Evolutionary conservation across 1,140 invertebrate genomes (phyloP).

Genomic region (Kradibia gibbosae): DNA sequence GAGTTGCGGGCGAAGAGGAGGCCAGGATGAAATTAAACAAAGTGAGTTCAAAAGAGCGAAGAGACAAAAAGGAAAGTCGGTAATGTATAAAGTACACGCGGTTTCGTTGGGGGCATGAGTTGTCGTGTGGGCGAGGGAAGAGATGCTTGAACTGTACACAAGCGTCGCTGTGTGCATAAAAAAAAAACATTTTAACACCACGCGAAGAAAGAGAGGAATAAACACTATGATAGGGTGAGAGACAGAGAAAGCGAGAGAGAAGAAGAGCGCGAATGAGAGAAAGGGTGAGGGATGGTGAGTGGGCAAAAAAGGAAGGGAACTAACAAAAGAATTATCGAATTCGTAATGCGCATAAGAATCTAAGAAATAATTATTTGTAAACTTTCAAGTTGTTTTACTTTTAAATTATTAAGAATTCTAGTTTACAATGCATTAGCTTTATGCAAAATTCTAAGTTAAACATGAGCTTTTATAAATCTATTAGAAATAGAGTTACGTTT

Average conservation of each 20-base stretch:
- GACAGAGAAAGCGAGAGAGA: conserved; percentile 11
- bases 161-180: conserved; percentile 1
- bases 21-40: background rate
- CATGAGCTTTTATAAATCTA: background rate
- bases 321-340: background rate
- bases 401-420: too few relatives aligned
- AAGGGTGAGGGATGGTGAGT: background rate
- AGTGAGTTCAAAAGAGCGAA: conserved; percentile 20
- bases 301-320: background rate
- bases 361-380: background rate
- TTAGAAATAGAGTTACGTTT: background rate
- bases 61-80: background rate
- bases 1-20: background rate
- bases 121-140: background rate
- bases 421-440: too few relatives aligned
- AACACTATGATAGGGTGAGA: background rate
- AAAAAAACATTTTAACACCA: too few relatives aligned
- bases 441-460: background rate
- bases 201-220: background rate
- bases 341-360: background rate
- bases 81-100: conserved; percentile 33
- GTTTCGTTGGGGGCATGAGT: too few relatives aligned
- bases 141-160: background rate
- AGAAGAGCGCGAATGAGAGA: background rate
- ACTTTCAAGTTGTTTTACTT: background rate